Evolutionary conservation across 1,140 invertebrate genomes (phyloP).

Genomic region (Camponotus pennsylvanicus): DNA sequence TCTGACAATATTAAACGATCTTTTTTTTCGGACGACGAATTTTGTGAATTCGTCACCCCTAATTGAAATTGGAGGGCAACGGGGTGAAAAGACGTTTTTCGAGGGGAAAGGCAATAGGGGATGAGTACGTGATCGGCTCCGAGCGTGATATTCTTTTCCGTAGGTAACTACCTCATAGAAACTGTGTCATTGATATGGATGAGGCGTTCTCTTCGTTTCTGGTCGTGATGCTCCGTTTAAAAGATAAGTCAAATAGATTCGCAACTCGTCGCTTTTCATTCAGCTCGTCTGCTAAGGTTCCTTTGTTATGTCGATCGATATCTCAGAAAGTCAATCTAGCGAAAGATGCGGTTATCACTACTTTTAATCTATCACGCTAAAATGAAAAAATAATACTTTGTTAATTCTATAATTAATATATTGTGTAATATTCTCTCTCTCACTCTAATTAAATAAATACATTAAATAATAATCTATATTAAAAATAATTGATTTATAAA

Average conservation of each 20-base stretch:
- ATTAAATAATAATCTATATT: too few relatives aligned
- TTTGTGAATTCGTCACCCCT: constrained; percentile 33
- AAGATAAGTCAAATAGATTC: constrained; percentile 75
- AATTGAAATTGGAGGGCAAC: constrained; percentile 65
- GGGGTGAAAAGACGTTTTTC: constrained; percentile 11
- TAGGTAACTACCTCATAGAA: constrained; percentile 47
- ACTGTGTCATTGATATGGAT: constrained; percentile 72
- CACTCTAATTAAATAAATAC: too few relatives aligned
- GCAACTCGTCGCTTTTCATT: constrained; percentile 60
- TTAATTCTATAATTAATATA: too few relatives aligned
- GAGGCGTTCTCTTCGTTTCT: constrained; percentile 57
- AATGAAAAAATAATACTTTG: constrained; percentile 14
- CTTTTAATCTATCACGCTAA: constrained; percentile 46
- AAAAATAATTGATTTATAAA: not conserved
- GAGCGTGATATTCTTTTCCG: constrained; percentile 40
- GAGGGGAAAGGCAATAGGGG: constrained; percentile 50
- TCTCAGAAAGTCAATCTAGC: constrained; percentile 38
- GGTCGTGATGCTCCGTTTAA: constrained; percentile 64
- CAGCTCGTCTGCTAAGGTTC: constrained; percentile 28
- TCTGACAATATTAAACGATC: not conserved
- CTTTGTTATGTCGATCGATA: constrained; percentile 48
- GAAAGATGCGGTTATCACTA: constrained; percentile 10
- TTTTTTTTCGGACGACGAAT: not conserved
- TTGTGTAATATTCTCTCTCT: too few relatives aligned
- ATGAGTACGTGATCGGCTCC: constrained; percentile 70